Evolutionary conservation across 2,888 invertebrate genomes (phyloP).

Genomic region (Gymnoscelis rufifasciata): DNA sequence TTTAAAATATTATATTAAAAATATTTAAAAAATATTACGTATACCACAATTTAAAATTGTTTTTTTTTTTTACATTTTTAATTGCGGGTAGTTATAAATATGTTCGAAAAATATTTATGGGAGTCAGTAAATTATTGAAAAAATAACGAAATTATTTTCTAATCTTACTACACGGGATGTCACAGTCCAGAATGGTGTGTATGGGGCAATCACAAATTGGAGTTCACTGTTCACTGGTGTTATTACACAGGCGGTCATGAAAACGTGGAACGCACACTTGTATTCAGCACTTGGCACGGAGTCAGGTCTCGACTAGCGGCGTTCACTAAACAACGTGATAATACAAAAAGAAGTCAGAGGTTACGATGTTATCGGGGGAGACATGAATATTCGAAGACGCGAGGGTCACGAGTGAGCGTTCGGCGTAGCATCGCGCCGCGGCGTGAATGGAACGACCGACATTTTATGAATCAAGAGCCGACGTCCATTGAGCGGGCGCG

Average conservation of each 20-base stretch:
- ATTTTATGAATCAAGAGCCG: conserved; percentile 77
- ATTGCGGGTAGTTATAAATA: background rate
- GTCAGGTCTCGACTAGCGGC: conserved; percentile 58
- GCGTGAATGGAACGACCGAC: conserved; percentile 77
- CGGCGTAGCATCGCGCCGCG: conserved; percentile 68
- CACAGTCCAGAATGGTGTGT: conserved; percentile 57
- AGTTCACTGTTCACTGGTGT: conserved; percentile 64
- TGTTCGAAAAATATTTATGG: background rate
- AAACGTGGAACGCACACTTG: conserved; percentile 62
- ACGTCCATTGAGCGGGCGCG: conserved; percentile 65
- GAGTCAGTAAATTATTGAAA: background rate
- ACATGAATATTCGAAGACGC: conserved; percentile 78
- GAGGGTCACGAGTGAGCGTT: conserved; percentile 77
- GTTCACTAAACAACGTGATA: conserved; percentile 73
- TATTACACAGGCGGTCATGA: conserved; percentile 58
- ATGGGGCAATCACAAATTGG: conserved; percentile 57
- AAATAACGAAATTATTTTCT: conserved; percentile 45
- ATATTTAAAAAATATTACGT: no score
- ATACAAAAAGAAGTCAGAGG: conserved; percentile 76
- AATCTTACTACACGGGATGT: conserved; percentile 67
- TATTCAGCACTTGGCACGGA: conserved; percentile 68
- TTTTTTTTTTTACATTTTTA: background rate
- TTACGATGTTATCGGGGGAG: conserved; percentile 76
- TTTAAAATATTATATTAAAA: no score
- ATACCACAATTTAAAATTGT: no score